Conservation (phyloP, 2,888 invertebrate genomes). For the Sinohyriopsis cumingii region DNA sequence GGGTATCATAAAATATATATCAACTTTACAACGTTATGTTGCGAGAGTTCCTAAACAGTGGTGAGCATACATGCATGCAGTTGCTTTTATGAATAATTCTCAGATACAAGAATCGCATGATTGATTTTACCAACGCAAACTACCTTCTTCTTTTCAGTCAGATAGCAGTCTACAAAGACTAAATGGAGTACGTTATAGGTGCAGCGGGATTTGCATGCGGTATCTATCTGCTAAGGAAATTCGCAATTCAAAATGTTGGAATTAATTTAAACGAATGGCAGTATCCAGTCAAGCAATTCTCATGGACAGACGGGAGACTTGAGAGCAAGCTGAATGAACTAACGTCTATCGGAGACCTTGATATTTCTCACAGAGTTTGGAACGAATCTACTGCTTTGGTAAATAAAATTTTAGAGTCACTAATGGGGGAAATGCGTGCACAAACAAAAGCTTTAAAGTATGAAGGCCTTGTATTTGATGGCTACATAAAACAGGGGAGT, state of each 20-base stretch:
- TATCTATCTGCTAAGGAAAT: no score
- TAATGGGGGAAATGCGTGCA: constrained; percentile 10
- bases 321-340: background rate
- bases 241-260: background rate
- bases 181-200: no score
- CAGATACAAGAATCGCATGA: no score
- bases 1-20: no score
- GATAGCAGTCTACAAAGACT: no score
- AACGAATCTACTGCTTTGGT: background rate
- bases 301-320: background rate
- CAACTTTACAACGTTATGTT: no score
- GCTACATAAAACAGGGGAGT: constrained; percentile 32
- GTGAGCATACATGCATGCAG: no score
- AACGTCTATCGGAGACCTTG: constrained; percentile 1
- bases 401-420: background rate
- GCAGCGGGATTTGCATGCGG: no score
- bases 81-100: no score
- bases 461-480: constrained; percentile 15
- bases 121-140: no score
- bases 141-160: no score
- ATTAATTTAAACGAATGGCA: constrained; percentile 11
- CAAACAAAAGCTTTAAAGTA: constrained; percentile 6
- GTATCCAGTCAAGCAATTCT: background rate
- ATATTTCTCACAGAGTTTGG: constrained; percentile 3
- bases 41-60: no score